These are phyloP conservation scores for Anniella stebbinsi DNA, from an alignment of 2,797 vertebrate species.

Conservation along the genomic window DNA sequence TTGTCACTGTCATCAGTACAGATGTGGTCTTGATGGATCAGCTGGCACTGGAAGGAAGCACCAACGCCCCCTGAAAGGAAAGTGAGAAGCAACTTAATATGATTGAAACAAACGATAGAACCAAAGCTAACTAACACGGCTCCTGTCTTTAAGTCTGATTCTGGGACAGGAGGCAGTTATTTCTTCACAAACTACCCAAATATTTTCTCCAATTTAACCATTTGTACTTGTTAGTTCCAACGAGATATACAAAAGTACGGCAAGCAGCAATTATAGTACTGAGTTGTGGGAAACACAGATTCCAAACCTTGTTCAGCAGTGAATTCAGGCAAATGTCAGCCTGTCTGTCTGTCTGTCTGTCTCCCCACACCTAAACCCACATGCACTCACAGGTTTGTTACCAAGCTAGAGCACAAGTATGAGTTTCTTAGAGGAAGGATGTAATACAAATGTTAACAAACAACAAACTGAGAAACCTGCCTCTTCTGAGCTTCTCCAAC, in stretches of 20 bases:
- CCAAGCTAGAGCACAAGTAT: not conserved
- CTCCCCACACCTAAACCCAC: not conserved
- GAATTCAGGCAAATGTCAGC: not conserved
- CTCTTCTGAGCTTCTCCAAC: not conserved
- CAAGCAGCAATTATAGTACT: not conserved
- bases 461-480: not conserved
- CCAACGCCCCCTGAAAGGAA: slow-evolving; percentile 88
- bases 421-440: not conserved
- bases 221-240: slow-evolving; percentile 25
- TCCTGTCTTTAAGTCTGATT: slow-evolving; percentile 24
- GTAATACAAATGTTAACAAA: not conserved
- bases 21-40: slow-evolving; percentile 89
- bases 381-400: not conserved
- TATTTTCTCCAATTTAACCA: not conserved
- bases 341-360: not conserved
- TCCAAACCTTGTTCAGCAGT: not conserved
- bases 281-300: not conserved
- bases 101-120: slow-evolving; percentile 39
- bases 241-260: rapidly evolving
- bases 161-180: slow-evolving; percentile 22
- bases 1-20: slow-evolving; percentile 94
- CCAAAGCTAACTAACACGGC: not conserved
- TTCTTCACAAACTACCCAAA: slow-evolving; percentile 13
- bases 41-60: slow-evolving; percentile 89
- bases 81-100: slow-evolving; percentile 49